Evolutionary conservation across 2,888 invertebrate species (phyloP), one percentile per base, ranked within the genome.

Genomic region (Stictocephala bisonia): DNA sequence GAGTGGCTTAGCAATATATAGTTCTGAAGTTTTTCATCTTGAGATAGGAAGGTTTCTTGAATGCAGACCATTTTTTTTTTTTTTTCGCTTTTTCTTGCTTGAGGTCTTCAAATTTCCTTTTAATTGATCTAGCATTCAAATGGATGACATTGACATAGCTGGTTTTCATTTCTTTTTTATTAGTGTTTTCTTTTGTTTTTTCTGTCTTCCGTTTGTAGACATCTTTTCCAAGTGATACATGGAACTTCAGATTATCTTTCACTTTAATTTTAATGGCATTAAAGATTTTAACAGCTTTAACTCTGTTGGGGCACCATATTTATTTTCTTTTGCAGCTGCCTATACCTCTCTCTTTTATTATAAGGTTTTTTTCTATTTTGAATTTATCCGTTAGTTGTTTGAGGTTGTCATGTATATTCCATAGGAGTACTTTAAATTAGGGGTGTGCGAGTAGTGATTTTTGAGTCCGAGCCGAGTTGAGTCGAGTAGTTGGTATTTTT

Each of bases 221-320:
- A 41, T 41, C 2, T 9, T 41, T 41, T 41, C 41, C 9, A 15
- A 41, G 41, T 41, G 41, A 56, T 56, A 56, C 56, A 56, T n/a
- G n/a, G n/a, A n/a, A 56, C 13, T 27, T 22, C 13, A 56, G 24
- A 11, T 24, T 56, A 9, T 56, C 56, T 27, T 56, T 56, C 11
- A 15, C 56, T 22, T 27, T 56, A 9, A 1, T 27, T 27, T 22
- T 56, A n/a, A 56, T 15, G n/a, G 56, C 2, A n/a, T 44, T 18
- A 9, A 2, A 44, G 44, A 56, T 56, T 22, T 56, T 15, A 1
- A 56, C 24, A 56, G 56, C 56, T 3, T 22, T 56, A 24, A 24
- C 56, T 56, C 56, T 56, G 26, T 56, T 24, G 9, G 24, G 56
- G 24, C 56, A 56, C 56, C 56, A 56, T 24, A 56, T 56, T 56